Conservation (phyloP, 2,888 invertebrate genomes). For the Hetaerina titia region DNA sequence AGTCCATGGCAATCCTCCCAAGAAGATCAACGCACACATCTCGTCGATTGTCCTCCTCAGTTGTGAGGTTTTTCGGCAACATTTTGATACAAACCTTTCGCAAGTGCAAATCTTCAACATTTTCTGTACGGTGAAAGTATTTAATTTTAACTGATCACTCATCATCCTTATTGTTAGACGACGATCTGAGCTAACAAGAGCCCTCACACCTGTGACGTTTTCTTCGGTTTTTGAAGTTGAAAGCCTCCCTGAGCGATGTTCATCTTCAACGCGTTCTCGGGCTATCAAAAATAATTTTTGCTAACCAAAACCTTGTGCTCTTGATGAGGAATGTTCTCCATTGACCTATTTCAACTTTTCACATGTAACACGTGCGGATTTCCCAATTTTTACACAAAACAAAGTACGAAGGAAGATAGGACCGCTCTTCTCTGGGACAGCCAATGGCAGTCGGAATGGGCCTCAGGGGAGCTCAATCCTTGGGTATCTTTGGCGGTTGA, state of each 20-base stretch:
- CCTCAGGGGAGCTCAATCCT: too few species aligned
- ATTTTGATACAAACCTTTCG: neutral
- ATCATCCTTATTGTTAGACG: neutral
- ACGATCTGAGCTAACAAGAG: conserved; percentile 18
- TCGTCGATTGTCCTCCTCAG: neutral
- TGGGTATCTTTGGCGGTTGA: too few species aligned
- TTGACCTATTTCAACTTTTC: neutral
- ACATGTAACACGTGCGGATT: too few species aligned
- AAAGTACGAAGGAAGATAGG: too few species aligned
- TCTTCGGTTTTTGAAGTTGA: conserved; percentile 53
- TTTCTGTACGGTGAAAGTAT: conserved; percentile 19
- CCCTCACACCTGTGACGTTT: neutral
- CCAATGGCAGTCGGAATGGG: too few species aligned
- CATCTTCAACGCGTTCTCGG: conserved; percentile 50
- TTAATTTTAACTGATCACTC: neutral
- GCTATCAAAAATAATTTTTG: conserved; percentile 50
- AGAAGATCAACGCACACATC: conserved; percentile 1
- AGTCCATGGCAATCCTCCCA: neutral
- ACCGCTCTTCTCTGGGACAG: too few species aligned
- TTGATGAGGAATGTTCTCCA: neutral
- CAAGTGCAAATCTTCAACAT: neutral
- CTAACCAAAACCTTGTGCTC: conserved; percentile 35
- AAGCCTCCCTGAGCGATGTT: conserved; percentile 36
- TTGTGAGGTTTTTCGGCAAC: conserved; percentile 13
- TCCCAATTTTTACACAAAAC: too few species aligned